Evolutionary conservation across 2,113 vertebrate species (phyloP).

Genomic region (Eurypyga helias): DNA sequence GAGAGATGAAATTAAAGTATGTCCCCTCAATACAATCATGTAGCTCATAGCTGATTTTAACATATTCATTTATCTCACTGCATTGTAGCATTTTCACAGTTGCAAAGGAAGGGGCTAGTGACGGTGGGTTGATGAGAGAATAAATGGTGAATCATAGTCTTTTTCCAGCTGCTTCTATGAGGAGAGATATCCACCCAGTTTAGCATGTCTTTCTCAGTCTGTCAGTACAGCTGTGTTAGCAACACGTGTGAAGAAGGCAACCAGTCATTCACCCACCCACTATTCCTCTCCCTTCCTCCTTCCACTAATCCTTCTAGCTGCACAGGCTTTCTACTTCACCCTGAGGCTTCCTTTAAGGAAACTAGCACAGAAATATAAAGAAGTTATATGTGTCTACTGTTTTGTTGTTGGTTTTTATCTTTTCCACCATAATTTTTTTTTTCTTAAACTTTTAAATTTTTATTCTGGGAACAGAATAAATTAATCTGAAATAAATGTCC

Average conservation of each 20-base stretch:
- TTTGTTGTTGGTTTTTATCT: neutral
- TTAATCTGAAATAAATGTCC: neutral
- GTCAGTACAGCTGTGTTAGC: neutral
- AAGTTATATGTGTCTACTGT: neutral
- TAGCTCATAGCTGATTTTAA: neutral
- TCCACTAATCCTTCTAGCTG: neutral
- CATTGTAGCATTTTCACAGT: neutral
- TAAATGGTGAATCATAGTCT: neutral
- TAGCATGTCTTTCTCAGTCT: neutral
- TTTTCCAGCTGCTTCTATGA: neutral
- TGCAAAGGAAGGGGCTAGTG: neutral
- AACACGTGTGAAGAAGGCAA: neutral
- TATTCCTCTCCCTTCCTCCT: neutral
- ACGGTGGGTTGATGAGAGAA: neutral
- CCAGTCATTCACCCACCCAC: neutral
- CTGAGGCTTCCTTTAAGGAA: neutral
- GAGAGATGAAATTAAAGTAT: conserved; percentile 14
- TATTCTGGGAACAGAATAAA: neutral
- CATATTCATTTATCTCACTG: neutral
- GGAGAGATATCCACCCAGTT: neutral
- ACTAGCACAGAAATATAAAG: neutral
- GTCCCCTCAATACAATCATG: neutral
- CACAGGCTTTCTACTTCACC: neutral
- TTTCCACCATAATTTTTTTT: neutral
- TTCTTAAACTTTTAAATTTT: accelerated